Evolutionary conservation across 2,113 vertebrate species (phyloP).

Genomic region (Emydura subglobosa): DNA sequence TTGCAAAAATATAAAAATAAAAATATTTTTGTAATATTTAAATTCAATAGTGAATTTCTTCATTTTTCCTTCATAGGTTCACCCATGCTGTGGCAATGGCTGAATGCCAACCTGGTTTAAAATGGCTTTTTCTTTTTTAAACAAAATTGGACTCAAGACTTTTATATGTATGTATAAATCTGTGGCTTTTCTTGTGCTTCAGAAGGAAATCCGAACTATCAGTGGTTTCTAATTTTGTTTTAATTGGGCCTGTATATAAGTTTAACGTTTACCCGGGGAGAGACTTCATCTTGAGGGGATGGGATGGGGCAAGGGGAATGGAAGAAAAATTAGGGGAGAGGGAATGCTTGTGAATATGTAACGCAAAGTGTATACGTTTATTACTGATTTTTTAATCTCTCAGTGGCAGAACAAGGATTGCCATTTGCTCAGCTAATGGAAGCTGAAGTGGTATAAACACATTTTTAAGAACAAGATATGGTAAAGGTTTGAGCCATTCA

Average conservation of each 20-base stretch:
- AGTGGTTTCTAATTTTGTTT: conserved; percentile 65
- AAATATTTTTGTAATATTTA: conserved; percentile 82
- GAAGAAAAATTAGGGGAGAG: conserved; percentile 16
- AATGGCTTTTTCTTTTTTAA: conserved; percentile 62
- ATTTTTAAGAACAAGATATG: conserved; percentile 64
- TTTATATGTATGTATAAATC: conserved; percentile 77
- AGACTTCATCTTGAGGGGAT: background rate
- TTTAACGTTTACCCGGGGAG: conserved; percentile 59
- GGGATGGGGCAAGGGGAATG: background rate
- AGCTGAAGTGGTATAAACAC: conserved; percentile 68
- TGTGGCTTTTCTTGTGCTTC: conserved; percentile 71
- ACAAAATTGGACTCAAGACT: conserved; percentile 74
- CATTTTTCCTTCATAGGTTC: conserved; percentile 49
- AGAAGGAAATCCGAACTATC: conserved; percentile 66
- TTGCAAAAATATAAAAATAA: conserved; percentile 53
- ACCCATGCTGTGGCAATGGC: conserved; percentile 69
- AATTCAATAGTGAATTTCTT: conserved; percentile 69
- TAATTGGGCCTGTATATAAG: conserved; percentile 68
- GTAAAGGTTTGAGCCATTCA: conserved; percentile 74
- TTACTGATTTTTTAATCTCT: conserved; percentile 62
- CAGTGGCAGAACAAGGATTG: conserved; percentile 65
- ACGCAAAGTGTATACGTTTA: conserved; percentile 60
- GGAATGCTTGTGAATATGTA: conserved; percentile 71
- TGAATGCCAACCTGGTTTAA: conserved; percentile 60
- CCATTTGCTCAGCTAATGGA: conserved; percentile 53